A percentile compares a stretch with the other conserved stretches of the same genome.
Conservation (phyloP, 2,113 vertebrate genomes). For the Galeopterus variegatus region DNA sequence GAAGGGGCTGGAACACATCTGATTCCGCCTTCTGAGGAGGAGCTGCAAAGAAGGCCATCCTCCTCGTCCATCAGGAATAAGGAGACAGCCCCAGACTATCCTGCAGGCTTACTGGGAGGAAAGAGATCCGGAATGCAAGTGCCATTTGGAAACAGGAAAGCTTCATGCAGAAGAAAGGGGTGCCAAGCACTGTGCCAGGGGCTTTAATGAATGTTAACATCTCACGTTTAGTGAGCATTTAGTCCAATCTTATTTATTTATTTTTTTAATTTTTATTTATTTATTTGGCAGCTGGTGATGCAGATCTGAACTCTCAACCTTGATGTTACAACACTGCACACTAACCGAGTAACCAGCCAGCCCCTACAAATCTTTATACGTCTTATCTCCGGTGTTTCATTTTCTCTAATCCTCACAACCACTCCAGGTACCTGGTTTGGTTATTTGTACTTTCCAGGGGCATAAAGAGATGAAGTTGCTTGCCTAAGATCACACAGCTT, state of each 20-base stretch:
- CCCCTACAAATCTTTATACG: not conserved
- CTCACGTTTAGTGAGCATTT: not conserved
- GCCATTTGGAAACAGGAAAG: not conserved
- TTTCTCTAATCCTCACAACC: not conserved
- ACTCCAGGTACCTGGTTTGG: not conserved
- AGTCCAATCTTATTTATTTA: too few species aligned
- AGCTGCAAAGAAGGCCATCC: not conserved
- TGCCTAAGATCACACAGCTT: not conserved
- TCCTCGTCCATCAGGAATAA: not conserved
- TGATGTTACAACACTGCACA: too few species aligned
- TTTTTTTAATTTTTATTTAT: too few species aligned
- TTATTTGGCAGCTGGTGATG: too few species aligned
- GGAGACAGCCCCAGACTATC: not conserved
- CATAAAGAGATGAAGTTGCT: not conserved
- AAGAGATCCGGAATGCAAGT: not conserved
- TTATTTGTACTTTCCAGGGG: not conserved
- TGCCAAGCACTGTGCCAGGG: not conserved
- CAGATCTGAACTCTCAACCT: too few species aligned
- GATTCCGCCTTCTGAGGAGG: not conserved
- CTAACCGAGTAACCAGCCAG: too few species aligned
- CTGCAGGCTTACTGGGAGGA: not conserved
- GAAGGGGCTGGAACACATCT: not conserved
- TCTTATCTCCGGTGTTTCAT: not conserved
- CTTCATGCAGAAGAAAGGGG: not conserved
- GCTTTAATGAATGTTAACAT: not conserved